Conservation (phyloP, 1,140 invertebrate species). For the Cephus cinctus region DNA sequence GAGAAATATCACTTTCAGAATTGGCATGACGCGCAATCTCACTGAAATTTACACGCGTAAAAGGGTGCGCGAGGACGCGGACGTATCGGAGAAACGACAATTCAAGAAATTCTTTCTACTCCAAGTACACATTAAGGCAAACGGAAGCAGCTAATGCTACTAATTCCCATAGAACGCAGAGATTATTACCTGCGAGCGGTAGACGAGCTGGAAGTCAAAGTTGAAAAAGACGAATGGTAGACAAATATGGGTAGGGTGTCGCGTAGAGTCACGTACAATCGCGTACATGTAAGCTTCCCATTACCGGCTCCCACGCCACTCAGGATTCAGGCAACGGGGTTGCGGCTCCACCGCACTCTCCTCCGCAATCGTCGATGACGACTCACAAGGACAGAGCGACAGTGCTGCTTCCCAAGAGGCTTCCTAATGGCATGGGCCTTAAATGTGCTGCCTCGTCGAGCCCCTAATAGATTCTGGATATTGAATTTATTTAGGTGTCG, state of each 20-base stretch:
- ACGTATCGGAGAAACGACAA: too few species aligned
- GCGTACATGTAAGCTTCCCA: constrained; percentile 21
- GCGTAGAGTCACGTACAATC: background rate
- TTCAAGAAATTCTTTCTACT: too few species aligned
- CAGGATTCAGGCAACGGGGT: background rate
- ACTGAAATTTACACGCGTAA: too few species aligned
- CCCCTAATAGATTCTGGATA: constrained; percentile 35
- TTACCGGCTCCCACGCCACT: constrained; percentile 22
- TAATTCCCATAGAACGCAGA: background rate
- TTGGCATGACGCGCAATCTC: background rate
- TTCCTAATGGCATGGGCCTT: constrained; percentile 17
- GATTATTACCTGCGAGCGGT: constrained; percentile 1
- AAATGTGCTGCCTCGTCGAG: constrained; percentile 27
- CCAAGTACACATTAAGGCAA: too few species aligned
- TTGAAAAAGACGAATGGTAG: background rate
- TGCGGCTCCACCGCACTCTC: background rate
- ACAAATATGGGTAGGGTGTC: constrained; percentile 25
- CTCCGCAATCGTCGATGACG: background rate
- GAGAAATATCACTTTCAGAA: too few species aligned
- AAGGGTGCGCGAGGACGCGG: too few species aligned
- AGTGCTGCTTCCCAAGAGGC: background rate
- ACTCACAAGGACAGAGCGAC: constrained; percentile 10
- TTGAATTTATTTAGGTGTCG: constrained; percentile 37
- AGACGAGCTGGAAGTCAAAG: background rate
- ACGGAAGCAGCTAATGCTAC: constrained; percentile 3